phyloP scores from a whole-genome alignment of 2,797 vertebrate species.

The Cryptoblepharus egeriae region DNA sequence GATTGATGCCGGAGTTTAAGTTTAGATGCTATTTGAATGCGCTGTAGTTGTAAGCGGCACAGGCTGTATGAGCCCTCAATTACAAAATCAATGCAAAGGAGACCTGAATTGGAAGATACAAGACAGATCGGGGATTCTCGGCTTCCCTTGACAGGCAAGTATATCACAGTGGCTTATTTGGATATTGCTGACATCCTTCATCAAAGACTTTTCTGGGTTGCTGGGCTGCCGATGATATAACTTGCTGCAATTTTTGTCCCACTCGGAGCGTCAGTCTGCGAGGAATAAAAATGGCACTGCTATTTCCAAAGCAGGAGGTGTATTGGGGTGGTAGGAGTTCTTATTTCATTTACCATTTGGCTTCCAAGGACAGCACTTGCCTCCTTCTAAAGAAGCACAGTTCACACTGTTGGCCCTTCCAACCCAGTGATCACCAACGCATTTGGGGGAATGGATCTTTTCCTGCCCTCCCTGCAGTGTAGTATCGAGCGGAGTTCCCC shows the following conservation, averaged over 20 bases:
- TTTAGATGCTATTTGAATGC: not conserved
- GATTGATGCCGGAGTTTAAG: not conserved
- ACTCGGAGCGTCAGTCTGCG: slow-evolving; percentile 29
- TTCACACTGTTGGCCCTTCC: too few relatives aligned
- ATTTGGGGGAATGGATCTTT: too few relatives aligned
- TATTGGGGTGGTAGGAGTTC: not conserved
- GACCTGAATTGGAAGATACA: slow-evolving; percentile 31
- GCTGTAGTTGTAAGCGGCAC: not conserved
- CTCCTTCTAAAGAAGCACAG: not conserved
- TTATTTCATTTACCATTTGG: slow-evolving; percentile 28
- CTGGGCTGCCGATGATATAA: slow-evolving; percentile 56
- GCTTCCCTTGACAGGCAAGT: slow-evolving; percentile 40
- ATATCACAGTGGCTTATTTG: slow-evolving; percentile 61
- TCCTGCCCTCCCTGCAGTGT: too few relatives aligned
- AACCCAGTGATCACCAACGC: too few relatives aligned
- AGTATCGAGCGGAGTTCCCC: too few relatives aligned
- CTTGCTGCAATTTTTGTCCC: slow-evolving; percentile 16
- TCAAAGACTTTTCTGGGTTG: slow-evolving; percentile 46
- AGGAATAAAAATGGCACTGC: not conserved
- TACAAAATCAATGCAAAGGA: slow-evolving; percentile 33
- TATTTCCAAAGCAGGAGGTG: not conserved
- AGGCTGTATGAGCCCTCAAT: not conserved
- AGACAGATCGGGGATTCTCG: slow-evolving; percentile 53
- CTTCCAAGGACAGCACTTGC: not conserved
- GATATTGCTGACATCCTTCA: slow-evolving; percentile 61